phyloP scores from a whole-genome alignment of 2,113 vertebrate genomes.

The Odobenus rosmarus region DNA sequence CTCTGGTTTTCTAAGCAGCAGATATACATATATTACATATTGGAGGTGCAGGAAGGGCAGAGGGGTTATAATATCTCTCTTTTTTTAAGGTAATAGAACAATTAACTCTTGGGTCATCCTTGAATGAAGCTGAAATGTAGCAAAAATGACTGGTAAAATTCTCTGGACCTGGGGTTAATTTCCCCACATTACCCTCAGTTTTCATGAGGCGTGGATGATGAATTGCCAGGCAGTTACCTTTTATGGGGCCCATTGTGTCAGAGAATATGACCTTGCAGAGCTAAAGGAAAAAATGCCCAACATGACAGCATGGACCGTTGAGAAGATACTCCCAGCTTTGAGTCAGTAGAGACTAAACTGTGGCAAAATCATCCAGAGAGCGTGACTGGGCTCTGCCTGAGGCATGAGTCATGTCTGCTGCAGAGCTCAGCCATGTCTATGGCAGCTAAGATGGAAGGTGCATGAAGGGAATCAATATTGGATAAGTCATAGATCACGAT shows the following conservation, averaged over 20 bases:
- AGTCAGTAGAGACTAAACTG: not conserved
- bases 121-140: not conserved
- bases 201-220: not conserved
- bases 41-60: not conserved
- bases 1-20: not conserved
- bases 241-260: not conserved
- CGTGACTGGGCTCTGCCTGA: rapidly evolving
- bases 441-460: not conserved
- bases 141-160: not conserved
- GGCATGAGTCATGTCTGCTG: too few relatives aligned
- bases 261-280: not conserved
- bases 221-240: not conserved
- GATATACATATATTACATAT: not conserved
- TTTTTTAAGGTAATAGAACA: not conserved
- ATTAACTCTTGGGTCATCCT: not conserved
- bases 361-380: not conserved
- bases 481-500: too few relatives aligned
- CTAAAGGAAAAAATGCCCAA: not conserved
- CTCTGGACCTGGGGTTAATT: not conserved
- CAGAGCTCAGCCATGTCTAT: not conserved
- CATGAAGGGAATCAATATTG: not conserved
- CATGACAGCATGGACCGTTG: not conserved
- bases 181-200: not conserved
- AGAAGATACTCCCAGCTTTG: not conserved
- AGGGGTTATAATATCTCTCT: not conserved